phyloP scores from a whole-genome alignment of 2,797 vertebrate genomes.

The Gouania willdenowi region DNA sequence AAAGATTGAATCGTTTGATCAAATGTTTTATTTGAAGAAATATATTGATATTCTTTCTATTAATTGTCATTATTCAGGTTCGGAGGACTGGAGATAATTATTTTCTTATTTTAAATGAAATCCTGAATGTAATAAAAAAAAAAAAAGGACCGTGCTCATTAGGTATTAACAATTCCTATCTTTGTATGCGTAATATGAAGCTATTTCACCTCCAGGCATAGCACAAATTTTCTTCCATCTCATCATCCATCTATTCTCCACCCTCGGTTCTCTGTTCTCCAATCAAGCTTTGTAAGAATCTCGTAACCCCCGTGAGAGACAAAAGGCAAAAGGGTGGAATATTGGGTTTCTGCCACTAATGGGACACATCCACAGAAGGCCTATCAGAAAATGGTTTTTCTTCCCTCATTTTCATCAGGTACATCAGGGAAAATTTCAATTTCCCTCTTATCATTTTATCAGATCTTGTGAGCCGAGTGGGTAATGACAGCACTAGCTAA shows the following conservation, averaged over 20 bases:
- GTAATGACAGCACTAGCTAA: neutral
- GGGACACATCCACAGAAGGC: slow-evolving; percentile 36
- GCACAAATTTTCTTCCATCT: slow-evolving; percentile 4
- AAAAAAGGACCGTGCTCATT: too few species aligned
- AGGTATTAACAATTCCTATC: too few species aligned
- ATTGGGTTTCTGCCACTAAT: slow-evolving; percentile 55
- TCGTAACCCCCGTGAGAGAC: slow-evolving; percentile 36
- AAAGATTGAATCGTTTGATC: too few species aligned
- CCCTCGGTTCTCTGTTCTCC: slow-evolving; percentile 22
- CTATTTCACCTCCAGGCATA: slow-evolving; percentile 4
- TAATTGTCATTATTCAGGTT: too few species aligned
- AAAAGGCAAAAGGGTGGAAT: slow-evolving; percentile 26
- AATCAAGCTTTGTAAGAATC: slow-evolving; percentile 37
- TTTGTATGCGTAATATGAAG: slow-evolving; percentile 8
- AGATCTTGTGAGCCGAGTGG: neutral
- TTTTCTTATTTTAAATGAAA: too few species aligned
- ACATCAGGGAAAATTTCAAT: slow-evolving; percentile 24
- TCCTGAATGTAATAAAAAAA: too few species aligned
- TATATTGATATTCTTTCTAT: too few species aligned
- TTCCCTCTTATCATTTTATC: slow-evolving; percentile 4
- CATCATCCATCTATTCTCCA: slow-evolving; percentile 2
- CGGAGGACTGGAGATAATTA: too few species aligned
- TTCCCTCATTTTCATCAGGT: slow-evolving; percentile 18
- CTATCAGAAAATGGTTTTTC: slow-evolving; percentile 30
- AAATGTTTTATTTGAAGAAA: too few species aligned